These are phyloP conservation scores for Mellilla xanthometata DNA, from an alignment of 2,888 invertebrate genomes.

Conservation along the genomic window DNA sequence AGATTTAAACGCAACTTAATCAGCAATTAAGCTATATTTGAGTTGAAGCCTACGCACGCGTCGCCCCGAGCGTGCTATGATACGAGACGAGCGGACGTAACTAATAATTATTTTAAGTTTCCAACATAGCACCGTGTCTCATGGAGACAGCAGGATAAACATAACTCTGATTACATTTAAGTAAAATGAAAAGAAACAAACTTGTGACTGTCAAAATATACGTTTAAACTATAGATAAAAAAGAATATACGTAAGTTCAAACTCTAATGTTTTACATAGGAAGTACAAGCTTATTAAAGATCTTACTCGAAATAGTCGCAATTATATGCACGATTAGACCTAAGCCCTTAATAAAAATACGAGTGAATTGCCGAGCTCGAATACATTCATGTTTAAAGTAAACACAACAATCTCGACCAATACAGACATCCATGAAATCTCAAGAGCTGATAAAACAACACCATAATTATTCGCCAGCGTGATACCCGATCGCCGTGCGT, in stretches of 20 bases:
- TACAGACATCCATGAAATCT: slow-evolving; percentile 68
- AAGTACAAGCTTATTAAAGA: too few relatives aligned
- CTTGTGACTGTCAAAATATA: too few relatives aligned
- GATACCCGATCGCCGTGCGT: slow-evolving; percentile 51
- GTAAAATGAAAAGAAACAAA: too few relatives aligned
- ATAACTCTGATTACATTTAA: too few relatives aligned
- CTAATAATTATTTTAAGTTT: slow-evolving; percentile 22
- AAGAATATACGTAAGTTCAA: too few relatives aligned
- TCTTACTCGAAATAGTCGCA: too few relatives aligned
- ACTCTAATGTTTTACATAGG: too few relatives aligned
- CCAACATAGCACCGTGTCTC: slow-evolving; percentile 13
- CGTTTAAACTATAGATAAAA: too few relatives aligned
- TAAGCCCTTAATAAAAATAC: neutral
- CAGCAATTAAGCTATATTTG: slow-evolving; percentile 36
- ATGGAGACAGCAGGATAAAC: too few relatives aligned
- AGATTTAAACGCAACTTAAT: slow-evolving; percentile 29
- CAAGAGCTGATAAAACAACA: slow-evolving; percentile 55
- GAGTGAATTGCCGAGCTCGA: too few relatives aligned
- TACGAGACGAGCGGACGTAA: slow-evolving; percentile 23
- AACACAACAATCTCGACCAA: slow-evolving; percentile 52
- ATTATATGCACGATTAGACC: neutral
- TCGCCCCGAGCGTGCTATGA: slow-evolving; percentile 40
- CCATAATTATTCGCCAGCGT: slow-evolving; percentile 60
- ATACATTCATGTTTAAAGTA: too few relatives aligned
- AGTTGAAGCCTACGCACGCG: slow-evolving; percentile 41